A percentile compares a stretch with the other conserved stretches of the same genome.
Evolutionary conservation across 2,888 invertebrate species (phyloP).

Genomic region (Synanthedon vespiformis): DNA sequence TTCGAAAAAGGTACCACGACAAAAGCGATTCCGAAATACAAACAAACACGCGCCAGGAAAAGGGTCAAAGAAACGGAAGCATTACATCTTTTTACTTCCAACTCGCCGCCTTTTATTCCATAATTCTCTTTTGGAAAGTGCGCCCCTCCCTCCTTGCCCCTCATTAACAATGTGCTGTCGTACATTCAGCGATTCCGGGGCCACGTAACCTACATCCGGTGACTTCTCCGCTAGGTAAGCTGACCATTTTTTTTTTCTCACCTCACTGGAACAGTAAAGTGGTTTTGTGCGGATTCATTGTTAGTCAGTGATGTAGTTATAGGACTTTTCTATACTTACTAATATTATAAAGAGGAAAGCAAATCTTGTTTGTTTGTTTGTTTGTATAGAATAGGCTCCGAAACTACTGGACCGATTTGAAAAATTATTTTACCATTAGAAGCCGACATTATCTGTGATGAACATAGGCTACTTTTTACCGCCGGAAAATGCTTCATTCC

Average conservation of each 20-base stretch:
- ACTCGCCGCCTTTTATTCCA: slow-evolving; percentile 26
- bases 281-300: neutral
- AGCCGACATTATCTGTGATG: too few relatives aligned
- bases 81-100: slow-evolving; percentile 28
- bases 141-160: slow-evolving; percentile 21
- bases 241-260: neutral
- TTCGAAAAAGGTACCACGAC: neutral
- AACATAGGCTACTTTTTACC: too few relatives aligned
- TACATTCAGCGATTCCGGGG: slow-evolving; percentile 40
- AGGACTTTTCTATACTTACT: too few relatives aligned
- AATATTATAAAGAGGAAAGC: too few relatives aligned
- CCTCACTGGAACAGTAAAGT: neutral
- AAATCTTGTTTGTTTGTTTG: too few relatives aligned
- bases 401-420: too few relatives aligned
- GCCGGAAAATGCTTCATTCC: too few relatives aligned
- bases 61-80: slow-evolving; percentile 13
- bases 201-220: slow-evolving; percentile 28
- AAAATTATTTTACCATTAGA: too few relatives aligned
- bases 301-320: too few relatives aligned
- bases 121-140: slow-evolving; percentile 29
- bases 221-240: slow-evolving; percentile 22
- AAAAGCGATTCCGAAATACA: neutral
- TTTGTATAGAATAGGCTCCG: too few relatives aligned
- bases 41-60: neutral
- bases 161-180: slow-evolving; percentile 43